These are phyloP conservation scores for Cacoxenus indagator DNA, from an alignment of 2,888 invertebrate species.

Conservation along the genomic window DNA sequence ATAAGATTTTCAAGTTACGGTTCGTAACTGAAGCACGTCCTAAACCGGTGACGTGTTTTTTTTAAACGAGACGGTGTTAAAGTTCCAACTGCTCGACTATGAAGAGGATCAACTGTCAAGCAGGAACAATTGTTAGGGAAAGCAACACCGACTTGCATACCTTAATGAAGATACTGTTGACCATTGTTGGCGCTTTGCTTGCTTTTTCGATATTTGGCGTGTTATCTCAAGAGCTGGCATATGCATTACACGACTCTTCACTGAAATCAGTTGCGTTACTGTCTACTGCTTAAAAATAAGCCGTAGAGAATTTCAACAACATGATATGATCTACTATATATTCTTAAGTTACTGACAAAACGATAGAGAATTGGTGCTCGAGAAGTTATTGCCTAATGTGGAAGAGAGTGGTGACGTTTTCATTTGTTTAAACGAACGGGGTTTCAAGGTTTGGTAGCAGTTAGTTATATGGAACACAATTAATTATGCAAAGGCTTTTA, in stretches of 20 bases:
- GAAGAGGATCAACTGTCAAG: slow-evolving; percentile 57
- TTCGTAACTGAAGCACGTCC: slow-evolving; percentile 40
- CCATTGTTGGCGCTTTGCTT: slow-evolving; percentile 43
- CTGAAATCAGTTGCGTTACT: slow-evolving; percentile 75
- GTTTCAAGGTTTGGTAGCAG: slow-evolving; percentile 74
- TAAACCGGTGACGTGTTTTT: slow-evolving; percentile 25
- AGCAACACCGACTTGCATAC: slow-evolving; percentile 43
- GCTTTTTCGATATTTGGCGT: slow-evolving; percentile 43
- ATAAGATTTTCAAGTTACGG: slow-evolving; percentile 42
- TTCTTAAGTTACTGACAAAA: slow-evolving; percentile 80
- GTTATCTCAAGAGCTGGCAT: slow-evolving; percentile 73
- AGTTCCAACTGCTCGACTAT: slow-evolving; percentile 68
- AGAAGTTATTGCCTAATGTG: slow-evolving; percentile 76
- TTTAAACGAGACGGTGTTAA: slow-evolving; percentile 45
- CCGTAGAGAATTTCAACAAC: slow-evolving; percentile 51
- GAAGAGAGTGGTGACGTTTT: slow-evolving; percentile 75
- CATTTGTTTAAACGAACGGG: slow-evolving; percentile 80
- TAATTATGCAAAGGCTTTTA: not conserved
- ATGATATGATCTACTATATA: slow-evolving; percentile 74
- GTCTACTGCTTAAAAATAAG: slow-evolving; percentile 73
- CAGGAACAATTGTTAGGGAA: slow-evolving; percentile 27
- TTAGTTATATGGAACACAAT: slow-evolving; percentile 40
- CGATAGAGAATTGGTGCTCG: slow-evolving; percentile 77
- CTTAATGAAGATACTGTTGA: slow-evolving; percentile 44
- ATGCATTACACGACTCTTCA: slow-evolving; percentile 74